A percentile compares a stretch with the other conserved stretches of the same genome.
These are phyloP conservation scores for Rhyacophila brunnea DNA, from an alignment of 1,140 invertebrate species.

Conservation along the genomic window DNA sequence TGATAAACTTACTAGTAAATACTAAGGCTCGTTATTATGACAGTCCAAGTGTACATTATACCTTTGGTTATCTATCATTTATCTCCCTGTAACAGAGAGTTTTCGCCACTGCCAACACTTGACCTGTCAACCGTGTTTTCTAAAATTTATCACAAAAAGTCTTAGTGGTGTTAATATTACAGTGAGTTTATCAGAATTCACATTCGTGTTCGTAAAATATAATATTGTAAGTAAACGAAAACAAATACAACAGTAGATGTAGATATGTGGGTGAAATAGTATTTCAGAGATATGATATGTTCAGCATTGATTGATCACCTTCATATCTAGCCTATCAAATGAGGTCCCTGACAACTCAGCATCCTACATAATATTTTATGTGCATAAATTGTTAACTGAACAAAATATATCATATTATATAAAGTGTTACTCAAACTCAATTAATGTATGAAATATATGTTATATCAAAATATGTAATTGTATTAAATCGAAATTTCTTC, in stretches of 20 bases:
- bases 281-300: too few relatives aligned
- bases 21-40: too few relatives aligned
- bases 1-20: too few relatives aligned
- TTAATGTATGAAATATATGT: constrained; percentile 22
- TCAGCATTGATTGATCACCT: constrained; percentile 19
- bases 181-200: too few relatives aligned
- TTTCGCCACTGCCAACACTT: too few relatives aligned
- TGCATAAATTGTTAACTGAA: constrained; percentile 16
- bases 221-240: not conserved
- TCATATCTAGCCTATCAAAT: constrained; percentile 21
- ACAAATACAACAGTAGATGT: not conserved
- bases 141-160: too few relatives aligned
- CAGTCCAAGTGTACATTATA: too few relatives aligned
- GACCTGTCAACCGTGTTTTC: too few relatives aligned
- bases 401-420: constrained; percentile 26
- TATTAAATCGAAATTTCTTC: constrained; percentile 11
- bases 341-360: constrained; percentile 22
- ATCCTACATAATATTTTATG: constrained; percentile 22
- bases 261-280: too few relatives aligned
- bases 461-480: constrained; percentile 21
- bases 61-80: too few relatives aligned
- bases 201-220: not conserved
- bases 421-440: constrained; percentile 10
- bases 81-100: too few relatives aligned
- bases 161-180: too few relatives aligned